Conservation (phyloP, 2,113 vertebrate species). For the Ciconia stormi region DNA sequence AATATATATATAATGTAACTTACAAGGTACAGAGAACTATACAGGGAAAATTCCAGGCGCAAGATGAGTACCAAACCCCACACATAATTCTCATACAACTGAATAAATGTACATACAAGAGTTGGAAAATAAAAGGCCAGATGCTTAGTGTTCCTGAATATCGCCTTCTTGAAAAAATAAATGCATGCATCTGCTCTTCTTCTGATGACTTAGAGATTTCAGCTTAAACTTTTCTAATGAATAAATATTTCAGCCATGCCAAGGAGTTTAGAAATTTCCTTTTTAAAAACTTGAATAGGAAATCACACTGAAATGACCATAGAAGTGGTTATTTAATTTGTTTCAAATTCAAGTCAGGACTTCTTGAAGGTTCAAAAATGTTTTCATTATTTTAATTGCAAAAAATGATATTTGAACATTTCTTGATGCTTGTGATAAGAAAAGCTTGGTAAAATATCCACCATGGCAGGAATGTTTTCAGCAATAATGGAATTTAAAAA, state of each 20-base stretch:
- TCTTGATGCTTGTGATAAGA: not conserved
- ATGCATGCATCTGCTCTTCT: not conserved
- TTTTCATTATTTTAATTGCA: not conserved
- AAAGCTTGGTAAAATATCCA: not conserved
- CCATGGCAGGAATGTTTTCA: not conserved
- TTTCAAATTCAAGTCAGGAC: not conserved
- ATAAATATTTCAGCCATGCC: not conserved
- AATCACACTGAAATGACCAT: rapidly evolving
- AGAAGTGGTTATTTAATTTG: not conserved
- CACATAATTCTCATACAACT: not conserved
- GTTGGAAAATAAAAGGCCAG: not conserved
- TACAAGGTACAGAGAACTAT: not conserved
- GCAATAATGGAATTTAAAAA: not conserved
- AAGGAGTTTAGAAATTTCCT: not conserved
- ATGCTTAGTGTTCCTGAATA: not conserved
- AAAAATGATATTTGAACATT: not conserved
- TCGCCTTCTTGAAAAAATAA: not conserved
- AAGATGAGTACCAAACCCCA: not conserved
- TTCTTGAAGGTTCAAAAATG: not conserved
- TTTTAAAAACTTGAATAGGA: not conserved
- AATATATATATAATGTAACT: not conserved
- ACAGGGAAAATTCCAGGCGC: not conserved
- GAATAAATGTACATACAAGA: not conserved
- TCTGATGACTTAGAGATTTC: not conserved
- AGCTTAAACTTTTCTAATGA: not conserved